Evolutionary conservation across 2,888 invertebrate genomes (phyloP).

Genomic region (Diloba caeruleocephala): DNA sequence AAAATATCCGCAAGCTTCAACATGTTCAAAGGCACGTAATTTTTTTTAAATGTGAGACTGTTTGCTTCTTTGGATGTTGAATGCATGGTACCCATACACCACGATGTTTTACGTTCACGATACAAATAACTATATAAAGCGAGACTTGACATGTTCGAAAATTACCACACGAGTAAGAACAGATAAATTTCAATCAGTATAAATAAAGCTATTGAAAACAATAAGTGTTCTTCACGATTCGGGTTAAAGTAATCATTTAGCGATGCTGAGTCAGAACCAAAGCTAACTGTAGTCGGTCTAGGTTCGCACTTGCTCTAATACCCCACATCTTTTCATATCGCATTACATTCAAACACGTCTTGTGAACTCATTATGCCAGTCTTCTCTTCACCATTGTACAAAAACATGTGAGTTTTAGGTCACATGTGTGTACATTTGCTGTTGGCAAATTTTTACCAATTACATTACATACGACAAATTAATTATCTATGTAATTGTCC

Average conservation of each 20-base stretch:
- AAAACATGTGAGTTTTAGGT: slow-evolving; percentile 56
- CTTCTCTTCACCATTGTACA: slow-evolving; percentile 62
- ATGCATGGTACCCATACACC: slow-evolving; percentile 17
- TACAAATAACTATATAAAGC: neutral
- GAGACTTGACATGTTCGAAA: too few relatives aligned
- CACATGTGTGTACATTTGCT: slow-evolving; percentile 45
- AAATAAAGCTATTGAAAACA: slow-evolving; percentile 67
- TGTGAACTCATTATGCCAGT: slow-evolving; percentile 72
- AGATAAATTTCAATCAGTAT: slow-evolving; percentile 60
- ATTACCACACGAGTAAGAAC: slow-evolving; percentile 16
- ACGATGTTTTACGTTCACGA: too few relatives aligned
- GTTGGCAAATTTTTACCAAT: slow-evolving; percentile 33
- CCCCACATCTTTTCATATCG: slow-evolving; percentile 80
- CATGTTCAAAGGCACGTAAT: slow-evolving; percentile 30
- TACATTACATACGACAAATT: slow-evolving; percentile 42
- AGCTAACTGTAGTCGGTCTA: slow-evolving; percentile 76
- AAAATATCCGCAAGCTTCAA: slow-evolving; percentile 48
- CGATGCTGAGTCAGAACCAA: slow-evolving; percentile 75
- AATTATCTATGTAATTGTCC: slow-evolving; percentile 23
- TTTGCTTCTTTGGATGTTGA: slow-evolving; percentile 37
- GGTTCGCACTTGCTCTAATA: slow-evolving; percentile 78
- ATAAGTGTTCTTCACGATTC: slow-evolving; percentile 71
- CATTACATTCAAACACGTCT: slow-evolving; percentile 72
- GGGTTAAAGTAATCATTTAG: slow-evolving; percentile 75
- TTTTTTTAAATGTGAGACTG: slow-evolving; percentile 44